Conservation (phyloP, 2,888 invertebrate species). For the Drosophila siamana region DNA sequence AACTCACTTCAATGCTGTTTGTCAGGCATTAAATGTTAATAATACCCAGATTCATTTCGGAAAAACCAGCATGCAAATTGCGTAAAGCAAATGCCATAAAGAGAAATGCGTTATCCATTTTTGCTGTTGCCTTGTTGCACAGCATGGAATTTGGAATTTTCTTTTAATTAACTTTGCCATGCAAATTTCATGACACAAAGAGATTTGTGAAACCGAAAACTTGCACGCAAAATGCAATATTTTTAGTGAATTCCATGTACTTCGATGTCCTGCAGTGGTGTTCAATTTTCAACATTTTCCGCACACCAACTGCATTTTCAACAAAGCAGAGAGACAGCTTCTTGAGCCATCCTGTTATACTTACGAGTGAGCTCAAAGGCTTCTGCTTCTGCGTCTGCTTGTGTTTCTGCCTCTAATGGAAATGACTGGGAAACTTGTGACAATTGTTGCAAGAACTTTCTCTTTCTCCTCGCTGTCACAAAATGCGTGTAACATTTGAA, state of each 20-base stretch:
- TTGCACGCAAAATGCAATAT: slow-evolving; percentile 36
- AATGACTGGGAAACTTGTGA: slow-evolving; percentile 23
- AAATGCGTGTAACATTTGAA: slow-evolving; percentile 3
- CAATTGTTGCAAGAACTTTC: slow-evolving; percentile 28
- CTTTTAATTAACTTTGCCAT: slow-evolving; percentile 46
- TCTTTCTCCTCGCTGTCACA: not conserved
- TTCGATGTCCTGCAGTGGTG: slow-evolving; percentile 45
- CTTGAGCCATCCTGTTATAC: slow-evolving; percentile 34
- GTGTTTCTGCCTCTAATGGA: slow-evolving; percentile 2
- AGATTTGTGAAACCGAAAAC: slow-evolving; percentile 29
- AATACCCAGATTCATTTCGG: not conserved
- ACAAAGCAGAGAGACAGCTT: slow-evolving; percentile 46
- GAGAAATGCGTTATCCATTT: slow-evolving; percentile 2
- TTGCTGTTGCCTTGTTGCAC: not conserved
- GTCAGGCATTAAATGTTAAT: not conserved
- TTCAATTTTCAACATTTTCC: slow-evolving; percentile 25
- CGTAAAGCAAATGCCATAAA: not conserved
- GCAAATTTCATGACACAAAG: slow-evolving; percentile 21
- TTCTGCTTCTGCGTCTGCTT: not conserved
- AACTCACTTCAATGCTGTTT: not conserved
- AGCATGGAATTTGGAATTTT: slow-evolving; percentile 22
- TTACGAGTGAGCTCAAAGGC: slow-evolving; percentile 31
- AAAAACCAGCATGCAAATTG: slow-evolving; percentile 1
- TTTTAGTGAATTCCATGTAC: slow-evolving; percentile 21
- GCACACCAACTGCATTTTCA: slow-evolving; percentile 19